Percentiles rank a stretch among this genome's conserved stretches.
phyloP scores from a whole-genome alignment of 2,888 invertebrate species.

The Heteromurus nitidus region DNA sequence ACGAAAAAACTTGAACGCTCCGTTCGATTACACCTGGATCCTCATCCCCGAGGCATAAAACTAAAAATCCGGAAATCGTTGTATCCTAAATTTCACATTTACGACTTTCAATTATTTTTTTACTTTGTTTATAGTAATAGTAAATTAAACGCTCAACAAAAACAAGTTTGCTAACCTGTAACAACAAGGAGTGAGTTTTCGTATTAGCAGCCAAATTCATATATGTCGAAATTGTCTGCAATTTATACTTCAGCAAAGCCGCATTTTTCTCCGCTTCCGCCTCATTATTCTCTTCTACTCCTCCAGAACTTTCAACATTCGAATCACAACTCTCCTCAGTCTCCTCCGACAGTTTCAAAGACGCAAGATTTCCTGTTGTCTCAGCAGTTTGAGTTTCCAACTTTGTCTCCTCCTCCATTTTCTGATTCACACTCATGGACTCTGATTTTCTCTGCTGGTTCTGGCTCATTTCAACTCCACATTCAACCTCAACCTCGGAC shows the following conservation, averaged over 20 bases:
- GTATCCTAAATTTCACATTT: conserved; percentile 66
- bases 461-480: too few relatives aligned
- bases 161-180: conserved; percentile 34
- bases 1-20: conserved; percentile 64
- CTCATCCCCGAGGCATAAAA: conserved; percentile 64
- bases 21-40: conserved; percentile 54
- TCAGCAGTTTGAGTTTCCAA: background rate
- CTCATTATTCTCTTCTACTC: background rate
- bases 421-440: too few relatives aligned
- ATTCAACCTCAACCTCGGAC: too few relatives aligned
- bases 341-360: too few relatives aligned
- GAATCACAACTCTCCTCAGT: too few relatives aligned
- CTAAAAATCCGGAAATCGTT: conserved; percentile 60
- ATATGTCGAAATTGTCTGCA: conserved; percentile 31
- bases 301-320: too few relatives aligned
- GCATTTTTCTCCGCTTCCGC: background rate
- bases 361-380: background rate
- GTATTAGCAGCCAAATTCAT: conserved; percentile 29
- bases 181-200: conserved; percentile 26
- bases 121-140: too few relatives aligned
- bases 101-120: background rate
- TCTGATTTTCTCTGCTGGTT: too few relatives aligned
- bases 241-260: background rate
- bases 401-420: too few relatives aligned
- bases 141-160: too few relatives aligned